Evolutionary conservation across 2,888 invertebrate species (phyloP).

Genomic region (Syritta pipiens): DNA sequence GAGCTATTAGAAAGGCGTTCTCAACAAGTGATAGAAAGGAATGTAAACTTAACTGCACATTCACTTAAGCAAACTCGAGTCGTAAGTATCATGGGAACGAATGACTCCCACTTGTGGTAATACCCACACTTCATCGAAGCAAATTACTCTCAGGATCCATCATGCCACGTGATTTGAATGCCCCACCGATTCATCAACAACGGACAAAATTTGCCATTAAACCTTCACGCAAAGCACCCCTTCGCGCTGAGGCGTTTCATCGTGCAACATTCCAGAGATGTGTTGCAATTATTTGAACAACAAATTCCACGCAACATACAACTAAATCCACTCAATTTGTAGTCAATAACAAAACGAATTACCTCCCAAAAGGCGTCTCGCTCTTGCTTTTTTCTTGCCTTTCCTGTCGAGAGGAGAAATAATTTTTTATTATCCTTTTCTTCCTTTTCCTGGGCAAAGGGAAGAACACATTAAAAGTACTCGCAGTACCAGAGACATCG

Average conservation of each 20-base stretch:
- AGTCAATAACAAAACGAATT: constrained; percentile 60
- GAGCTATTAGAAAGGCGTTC: too few relatives aligned
- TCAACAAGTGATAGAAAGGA: too few relatives aligned
- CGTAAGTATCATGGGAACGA: too few relatives aligned
- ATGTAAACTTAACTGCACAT: too few relatives aligned
- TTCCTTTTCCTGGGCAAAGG: constrained; percentile 25
- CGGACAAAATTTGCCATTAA: too few relatives aligned
- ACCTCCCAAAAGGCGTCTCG: constrained; percentile 18
- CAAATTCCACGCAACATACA: constrained; percentile 28
- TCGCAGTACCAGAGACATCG: constrained; percentile 36
- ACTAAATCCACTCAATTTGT: constrained; percentile 54
- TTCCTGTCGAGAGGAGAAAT: constrained; percentile 42
- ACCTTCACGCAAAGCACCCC: not conserved
- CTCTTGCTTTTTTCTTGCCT: not conserved
- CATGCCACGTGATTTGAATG: too few relatives aligned
- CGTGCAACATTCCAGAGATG: not conserved
- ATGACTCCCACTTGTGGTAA: too few relatives aligned
- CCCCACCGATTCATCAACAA: too few relatives aligned
- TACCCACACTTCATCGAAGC: too few relatives aligned
- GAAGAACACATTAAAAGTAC: constrained; percentile 50
- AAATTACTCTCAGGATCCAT: too few relatives aligned
- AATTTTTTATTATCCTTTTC: constrained; percentile 58
- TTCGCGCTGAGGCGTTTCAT: too few relatives aligned
- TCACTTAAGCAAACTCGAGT: too few relatives aligned
- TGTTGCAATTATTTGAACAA: constrained; percentile 4